Base-by-base conservation (phyloP, 2,113 vertebrate genomes). In the Monopterus albus region DNA sequence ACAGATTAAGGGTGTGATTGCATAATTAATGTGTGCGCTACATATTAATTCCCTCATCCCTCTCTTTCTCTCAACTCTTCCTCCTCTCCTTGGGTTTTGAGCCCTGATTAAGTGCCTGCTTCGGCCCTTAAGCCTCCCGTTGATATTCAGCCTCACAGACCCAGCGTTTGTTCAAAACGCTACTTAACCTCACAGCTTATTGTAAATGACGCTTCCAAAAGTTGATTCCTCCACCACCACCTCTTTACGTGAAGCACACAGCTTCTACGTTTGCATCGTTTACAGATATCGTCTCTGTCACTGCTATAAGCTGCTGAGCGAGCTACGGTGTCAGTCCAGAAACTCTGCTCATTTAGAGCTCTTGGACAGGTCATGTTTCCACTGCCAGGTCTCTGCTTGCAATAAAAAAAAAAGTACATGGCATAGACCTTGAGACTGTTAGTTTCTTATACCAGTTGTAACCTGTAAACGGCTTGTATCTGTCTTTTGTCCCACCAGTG, bases 1-100 rank as follows among this genome's bases (percentile, higher is more conserved):
- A 83, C 95, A 95, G 93, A 96, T 98, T 96, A 95, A 95, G 90
- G 94, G 93, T 93, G 88, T 91, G 94, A 95, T 95, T 96, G 96
- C 95, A 96, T 97, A 97, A 98, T 97, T 95, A 94, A 93, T 93
- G 91, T 92, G 93, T 94, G 91, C 86, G 91, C 92, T 94, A 94
- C 91, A 95, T 96, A 88, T 95, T 95, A 94, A 95, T 94, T 94
- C 94, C 93, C 91, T 78, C 79, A 75, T 87, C 84, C 78, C 79
- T 84, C 76, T 87, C 67, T 72, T 86, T 79, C 87, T 77, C 85
- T 87, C 84, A 89, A 88, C 86, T 90, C 85, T 90, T 91, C 81
- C 79, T 90, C 78, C 78, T 90, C 77, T 86, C 83, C 87, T 91
- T 89, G 64, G 86, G 86, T 92, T 90, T 76, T 91, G 88, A 91